A percentile compares a stretch with the other conserved stretches of the same genome.
phyloP scores from a whole-genome alignment of 2,113 vertebrate genomes.

The Cardinalis cardinalis region DNA sequence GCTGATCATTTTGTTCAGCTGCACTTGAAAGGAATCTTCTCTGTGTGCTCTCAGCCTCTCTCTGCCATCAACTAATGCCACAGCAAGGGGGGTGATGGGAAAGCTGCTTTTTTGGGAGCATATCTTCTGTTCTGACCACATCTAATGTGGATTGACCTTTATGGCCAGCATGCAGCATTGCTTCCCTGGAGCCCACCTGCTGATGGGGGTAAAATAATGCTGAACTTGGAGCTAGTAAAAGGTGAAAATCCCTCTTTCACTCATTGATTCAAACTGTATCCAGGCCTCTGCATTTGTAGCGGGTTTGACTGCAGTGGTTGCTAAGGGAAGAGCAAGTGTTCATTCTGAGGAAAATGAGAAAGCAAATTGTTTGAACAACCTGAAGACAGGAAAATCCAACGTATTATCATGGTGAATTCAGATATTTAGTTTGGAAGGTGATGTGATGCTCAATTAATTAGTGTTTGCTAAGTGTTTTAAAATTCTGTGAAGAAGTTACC shows the following conservation, averaged over 20 bases:
- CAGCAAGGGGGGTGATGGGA: not conserved
- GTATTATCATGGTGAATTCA: not conserved
- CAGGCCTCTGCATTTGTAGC: not conserved
- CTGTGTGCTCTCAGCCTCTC: not conserved
- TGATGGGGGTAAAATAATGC: not conserved
- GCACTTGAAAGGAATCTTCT: not conserved
- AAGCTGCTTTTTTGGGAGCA: not conserved
- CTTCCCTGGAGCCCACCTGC: not conserved
- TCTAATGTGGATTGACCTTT: not conserved
- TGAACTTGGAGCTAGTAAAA: not conserved
- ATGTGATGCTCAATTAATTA: not conserved
- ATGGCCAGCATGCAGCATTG: not conserved
- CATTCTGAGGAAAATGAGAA: not conserved
- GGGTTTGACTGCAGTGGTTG: not conserved
- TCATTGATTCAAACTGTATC: not conserved
- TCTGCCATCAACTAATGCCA: not conserved
- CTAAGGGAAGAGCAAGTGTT: not conserved
- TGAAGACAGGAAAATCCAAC: not conserved
- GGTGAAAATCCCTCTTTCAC: not conserved
- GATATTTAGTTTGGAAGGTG: not conserved
- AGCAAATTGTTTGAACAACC: not conserved
- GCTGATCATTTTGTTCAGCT: not conserved
- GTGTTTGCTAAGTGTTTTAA: not conserved
- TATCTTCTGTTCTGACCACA: not conserved
- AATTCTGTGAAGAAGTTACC: not conserved